Evolutionary conservation across 2,888 invertebrate species (phyloP).

Genomic region (Onthophagus sagittarius): DNA sequence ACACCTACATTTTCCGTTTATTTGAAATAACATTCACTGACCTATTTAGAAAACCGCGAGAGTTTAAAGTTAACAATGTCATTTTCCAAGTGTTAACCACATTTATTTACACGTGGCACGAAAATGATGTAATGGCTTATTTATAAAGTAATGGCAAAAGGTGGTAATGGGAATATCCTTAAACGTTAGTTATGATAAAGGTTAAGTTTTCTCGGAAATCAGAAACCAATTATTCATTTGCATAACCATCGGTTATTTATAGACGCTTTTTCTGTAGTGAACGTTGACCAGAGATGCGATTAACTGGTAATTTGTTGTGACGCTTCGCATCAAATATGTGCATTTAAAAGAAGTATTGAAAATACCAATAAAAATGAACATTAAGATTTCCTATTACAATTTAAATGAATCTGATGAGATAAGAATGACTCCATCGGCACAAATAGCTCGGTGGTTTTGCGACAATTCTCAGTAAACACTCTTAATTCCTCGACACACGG

Average conservation of each 20-base stretch:
- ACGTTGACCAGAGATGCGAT: not conserved
- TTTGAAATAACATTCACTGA: not conserved
- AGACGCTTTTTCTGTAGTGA: not conserved
- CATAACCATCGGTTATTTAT: not conserved
- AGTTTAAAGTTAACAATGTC: not conserved
- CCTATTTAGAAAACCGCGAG: not conserved
- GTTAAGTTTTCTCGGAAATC: not conserved
- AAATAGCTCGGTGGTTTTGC: not conserved
- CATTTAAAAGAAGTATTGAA: not conserved
- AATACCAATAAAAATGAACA: not conserved
- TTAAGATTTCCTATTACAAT: not conserved
- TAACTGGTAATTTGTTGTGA: not conserved
- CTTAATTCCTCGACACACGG: not conserved
- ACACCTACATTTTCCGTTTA: not conserved
- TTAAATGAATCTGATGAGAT: not conserved
- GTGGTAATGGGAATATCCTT: not conserved
- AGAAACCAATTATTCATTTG: not conserved
- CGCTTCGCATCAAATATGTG: not conserved
- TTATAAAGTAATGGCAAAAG: not conserved
- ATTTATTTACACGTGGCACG: not conserved
- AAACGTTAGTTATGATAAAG: not conserved
- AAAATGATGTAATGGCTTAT: not conserved
- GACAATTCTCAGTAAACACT: conserved; percentile 7
- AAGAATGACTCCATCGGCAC: not conserved
- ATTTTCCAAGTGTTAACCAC: not conserved